phyloP scores from a whole-genome alignment of 2,888 invertebrate genomes.

The Stenolophus ochropezus region DNA sequence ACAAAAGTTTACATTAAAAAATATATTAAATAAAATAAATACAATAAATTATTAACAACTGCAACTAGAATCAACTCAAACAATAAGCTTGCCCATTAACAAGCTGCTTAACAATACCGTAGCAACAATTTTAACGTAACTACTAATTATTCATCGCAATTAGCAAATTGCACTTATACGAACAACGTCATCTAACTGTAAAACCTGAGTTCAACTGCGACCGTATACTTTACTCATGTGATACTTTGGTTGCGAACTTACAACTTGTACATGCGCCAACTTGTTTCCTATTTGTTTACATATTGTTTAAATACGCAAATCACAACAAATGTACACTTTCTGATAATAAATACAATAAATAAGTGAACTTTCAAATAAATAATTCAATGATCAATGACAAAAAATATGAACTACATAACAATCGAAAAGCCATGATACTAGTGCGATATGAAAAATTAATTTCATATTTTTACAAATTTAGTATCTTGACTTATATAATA shows the following conservation, averaged over 20 bases:
- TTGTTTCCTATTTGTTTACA: no score
- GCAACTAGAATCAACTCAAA: constrained; percentile 39
- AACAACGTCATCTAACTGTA: constrained; percentile 1
- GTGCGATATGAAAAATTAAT: neutral
- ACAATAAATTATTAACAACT: constrained; percentile 24
- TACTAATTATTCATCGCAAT: constrained; percentile 1
- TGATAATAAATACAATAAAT: neutral
- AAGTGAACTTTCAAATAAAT: neutral
- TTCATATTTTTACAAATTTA: neutral
- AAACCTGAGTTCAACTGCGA: constrained; percentile 28
- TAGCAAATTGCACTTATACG: neutral
- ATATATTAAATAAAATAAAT: constrained; percentile 33
- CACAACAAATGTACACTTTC: neutral
- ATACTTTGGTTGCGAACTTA: constrained; percentile 36
- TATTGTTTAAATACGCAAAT: no score
- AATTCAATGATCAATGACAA: neutral
- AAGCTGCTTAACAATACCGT: constrained; percentile 13
- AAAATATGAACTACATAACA: neutral
- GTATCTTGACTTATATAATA: neutral
- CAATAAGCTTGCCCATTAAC: constrained; percentile 28
- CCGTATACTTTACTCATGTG: neutral
- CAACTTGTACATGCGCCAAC: neutral
- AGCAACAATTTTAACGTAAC: constrained; percentile 7
- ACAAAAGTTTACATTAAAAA: constrained; percentile 34
- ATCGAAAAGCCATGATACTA: neutral